Base-by-base conservation (phyloP, 2,113 vertebrate species). In the Podarcis muralis region DNA sequence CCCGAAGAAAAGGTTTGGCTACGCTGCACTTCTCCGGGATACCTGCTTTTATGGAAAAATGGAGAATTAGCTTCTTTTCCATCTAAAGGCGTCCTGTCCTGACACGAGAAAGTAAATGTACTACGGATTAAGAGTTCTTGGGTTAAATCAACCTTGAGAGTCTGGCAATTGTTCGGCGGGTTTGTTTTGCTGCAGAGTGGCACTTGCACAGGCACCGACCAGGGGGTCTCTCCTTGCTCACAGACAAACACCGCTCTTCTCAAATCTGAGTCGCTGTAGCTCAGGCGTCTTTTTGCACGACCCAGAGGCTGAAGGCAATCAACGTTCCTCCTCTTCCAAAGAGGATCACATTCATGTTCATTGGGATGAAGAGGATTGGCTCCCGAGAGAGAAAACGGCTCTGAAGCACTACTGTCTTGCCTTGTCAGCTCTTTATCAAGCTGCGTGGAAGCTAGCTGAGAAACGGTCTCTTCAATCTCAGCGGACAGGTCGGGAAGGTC, bases 211-310 rank as follows among this genome's bases (percentile, higher is more conserved):
- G 97, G 95, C 48, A 96, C 92, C 1, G 94, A 97, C 89, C 98
- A 97, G 0, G 95, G 97, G 3, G 97, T 96, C 4, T 97, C 96
- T 32, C 96, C 96, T 32, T 98, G 97, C 35, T 98, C 97, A 69
- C 97, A 85, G 68, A 95, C 89, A 30, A 94, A 92, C 62, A 95
- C 95, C 0, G 96, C 95, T 86, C 96, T 97, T 90, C 98, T 95
- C 87, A 99, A 96, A 80, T 98, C 97, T 13, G 98, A 98, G 65
- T 99, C 99, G 2, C 99, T 99, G 83, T 98, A 99, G 96, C 99
- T 99, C 74, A 98, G 95, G 40, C 93, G 97, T 84, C 97, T 97
- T 92, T 91, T 97, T 66, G 96, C 90, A 40, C 68, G 95, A 62
- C 96, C 95, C 76, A 97, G 94, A 75, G 96, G 97, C 81, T 96